Evolutionary conservation across 2,113 vertebrate species (phyloP), one percentile per base, ranked within the genome.

Genomic region (Mustela nigripes): DNA sequence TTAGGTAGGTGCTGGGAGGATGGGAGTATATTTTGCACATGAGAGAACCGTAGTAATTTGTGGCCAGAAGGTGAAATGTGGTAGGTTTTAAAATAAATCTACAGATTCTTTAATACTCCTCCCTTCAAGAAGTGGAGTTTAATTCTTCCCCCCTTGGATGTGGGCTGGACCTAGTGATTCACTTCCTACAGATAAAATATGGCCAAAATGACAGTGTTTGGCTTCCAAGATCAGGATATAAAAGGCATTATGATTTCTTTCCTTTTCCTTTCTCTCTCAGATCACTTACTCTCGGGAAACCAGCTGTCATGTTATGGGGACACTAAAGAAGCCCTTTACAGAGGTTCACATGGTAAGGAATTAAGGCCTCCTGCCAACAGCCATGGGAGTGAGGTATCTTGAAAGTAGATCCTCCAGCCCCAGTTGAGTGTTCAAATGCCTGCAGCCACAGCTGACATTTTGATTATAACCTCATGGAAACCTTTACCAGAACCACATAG

Each of bases 141-240:
- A 85, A 67, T 78, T 69, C 60, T 86, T 82, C 62, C 33, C n/a
- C 19, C 58, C 21, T 65, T 83, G 19, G 76, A 76, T 16, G 58
- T 65, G 36, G 53, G 19, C 22, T 94, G 7, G 31, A 96, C 45
- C 79, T 73, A 91, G 15, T 80, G 28, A 79, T 45, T 65, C 42
- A 60, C 21, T 84, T 73, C 45, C 92, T 94, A 84, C 26, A 92
- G 45, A 60, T 50, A 94, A 89, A 88, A 65, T 85, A 73, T 36
- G 71, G 33, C 60, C 22, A 42, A 83, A 96, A 83, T 28, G 14
- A 93, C 60, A 89, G 26, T n/a, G 28, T 48, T 24, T 92, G 21
- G 24, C 42, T 81, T 80, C 53, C 14, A 60, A 74, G 71, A 56
- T 82, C 50, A 92, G 65, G 22, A 83, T 39, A 93, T 65, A 93